Conservation (phyloP, 2,113 vertebrate genomes). For the Noturus placidus region DNA sequence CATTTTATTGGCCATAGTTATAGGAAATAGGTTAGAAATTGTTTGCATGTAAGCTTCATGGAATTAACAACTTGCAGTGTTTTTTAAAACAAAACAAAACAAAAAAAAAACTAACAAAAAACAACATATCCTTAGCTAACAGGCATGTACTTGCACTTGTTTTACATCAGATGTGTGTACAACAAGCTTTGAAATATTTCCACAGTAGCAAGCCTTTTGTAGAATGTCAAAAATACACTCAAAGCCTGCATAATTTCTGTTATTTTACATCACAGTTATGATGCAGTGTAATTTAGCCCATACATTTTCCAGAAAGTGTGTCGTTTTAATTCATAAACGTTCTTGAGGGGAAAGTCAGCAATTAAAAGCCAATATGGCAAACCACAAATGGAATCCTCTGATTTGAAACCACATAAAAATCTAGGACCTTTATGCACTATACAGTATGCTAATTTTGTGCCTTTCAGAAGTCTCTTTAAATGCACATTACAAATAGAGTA, state of each 20-base stretch:
- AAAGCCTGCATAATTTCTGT: neutral
- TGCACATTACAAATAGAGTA: too few relatives aligned
- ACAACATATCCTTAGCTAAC: neutral
- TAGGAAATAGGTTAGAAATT: neutral
- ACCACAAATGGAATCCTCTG: neutral
- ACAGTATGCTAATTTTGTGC: neutral
- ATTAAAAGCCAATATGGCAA: neutral
- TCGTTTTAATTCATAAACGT: neutral
- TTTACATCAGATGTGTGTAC: neutral
- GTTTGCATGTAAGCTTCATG: neutral
- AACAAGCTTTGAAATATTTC: neutral
- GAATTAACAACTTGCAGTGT: neutral
- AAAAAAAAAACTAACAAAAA: too few relatives aligned
- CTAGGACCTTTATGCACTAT: neutral
- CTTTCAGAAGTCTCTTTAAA: conserved; percentile 5
- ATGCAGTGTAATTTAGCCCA: neutral
- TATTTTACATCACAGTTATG: neutral
- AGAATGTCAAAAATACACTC: neutral
- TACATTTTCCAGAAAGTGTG: too few relatives aligned
- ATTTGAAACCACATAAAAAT: neutral
- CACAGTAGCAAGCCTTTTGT: neutral
- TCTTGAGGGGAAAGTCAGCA: neutral
- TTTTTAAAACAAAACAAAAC: too few relatives aligned
- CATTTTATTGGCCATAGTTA: neutral
- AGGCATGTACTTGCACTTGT: neutral